Conservation (phyloP, 2,888 invertebrate species). For the Junonia oenone region DNA sequence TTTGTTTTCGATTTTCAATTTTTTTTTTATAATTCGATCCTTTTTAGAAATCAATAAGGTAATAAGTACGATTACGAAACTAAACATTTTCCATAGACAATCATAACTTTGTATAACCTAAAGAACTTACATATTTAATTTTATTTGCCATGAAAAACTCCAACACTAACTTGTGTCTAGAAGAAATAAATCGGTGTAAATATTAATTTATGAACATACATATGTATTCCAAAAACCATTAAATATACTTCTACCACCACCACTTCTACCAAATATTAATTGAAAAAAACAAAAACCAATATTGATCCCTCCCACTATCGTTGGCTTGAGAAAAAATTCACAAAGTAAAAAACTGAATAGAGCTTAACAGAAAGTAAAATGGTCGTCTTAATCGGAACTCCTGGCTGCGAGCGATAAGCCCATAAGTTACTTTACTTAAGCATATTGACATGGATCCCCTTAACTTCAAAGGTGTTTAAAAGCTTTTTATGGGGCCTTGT, state of each 20-base stretch:
- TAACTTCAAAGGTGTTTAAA: conserved; percentile 18
- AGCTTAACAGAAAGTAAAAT: conserved; percentile 18
- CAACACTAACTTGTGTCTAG: too few relatives aligned
- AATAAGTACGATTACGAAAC: too few relatives aligned
- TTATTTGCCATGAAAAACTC: too few relatives aligned
- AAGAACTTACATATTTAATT: too few relatives aligned
- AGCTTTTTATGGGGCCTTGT: conserved; percentile 1
- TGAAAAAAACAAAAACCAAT: conserved; percentile 21
- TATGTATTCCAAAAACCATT: too few relatives aligned
- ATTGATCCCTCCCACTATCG: conserved; percentile 21
- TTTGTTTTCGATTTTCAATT: background rate
- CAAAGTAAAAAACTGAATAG: conserved; percentile 17
- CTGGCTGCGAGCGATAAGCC: conserved; percentile 30
- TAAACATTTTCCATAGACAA: too few relatives aligned
- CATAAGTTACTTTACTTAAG: conserved; percentile 32
- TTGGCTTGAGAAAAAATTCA: conserved; percentile 18
- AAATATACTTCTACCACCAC: too few relatives aligned
- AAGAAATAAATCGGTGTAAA: too few relatives aligned
- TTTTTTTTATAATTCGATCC: background rate
- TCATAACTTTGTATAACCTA: too few relatives aligned
- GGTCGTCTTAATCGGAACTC: conserved; percentile 28
- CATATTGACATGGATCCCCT: conserved; percentile 16
- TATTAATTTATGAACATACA: too few relatives aligned
- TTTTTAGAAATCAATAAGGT: too few relatives aligned
- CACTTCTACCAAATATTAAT: too few relatives aligned